A percentile compares a stretch with the other conserved stretches of the same genome.
phyloP scores from a whole-genome alignment of 2,113 vertebrate species.

The Caretta caretta region DNA sequence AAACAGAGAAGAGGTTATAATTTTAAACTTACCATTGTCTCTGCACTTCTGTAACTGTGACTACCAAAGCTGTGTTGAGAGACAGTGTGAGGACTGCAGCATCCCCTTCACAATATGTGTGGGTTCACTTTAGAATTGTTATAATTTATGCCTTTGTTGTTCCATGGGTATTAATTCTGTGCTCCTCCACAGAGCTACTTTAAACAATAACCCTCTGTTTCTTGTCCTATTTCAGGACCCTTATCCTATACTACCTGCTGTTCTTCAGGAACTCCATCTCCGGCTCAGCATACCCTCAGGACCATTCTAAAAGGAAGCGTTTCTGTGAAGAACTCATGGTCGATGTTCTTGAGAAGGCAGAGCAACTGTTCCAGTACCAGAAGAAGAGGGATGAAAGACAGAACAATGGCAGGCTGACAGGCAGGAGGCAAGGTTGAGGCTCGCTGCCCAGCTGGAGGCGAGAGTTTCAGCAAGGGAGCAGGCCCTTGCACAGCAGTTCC shows the following conservation, averaged over 20 bases:
- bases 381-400: neutral
- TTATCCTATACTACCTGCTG: neutral
- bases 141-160: neutral
- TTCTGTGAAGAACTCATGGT: neutral
- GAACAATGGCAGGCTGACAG: neutral
- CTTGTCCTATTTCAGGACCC: neutral
- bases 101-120: neutral
- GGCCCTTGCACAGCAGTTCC: neutral
- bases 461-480: neutral
- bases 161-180: neutral
- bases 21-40: neutral
- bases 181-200: neutral
- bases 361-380: neutral
- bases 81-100: neutral
- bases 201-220: neutral
- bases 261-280: neutral
- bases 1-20: neutral
- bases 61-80: neutral
- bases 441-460: neutral
- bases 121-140: neutral
- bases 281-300: neutral
- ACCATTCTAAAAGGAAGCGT: neutral
- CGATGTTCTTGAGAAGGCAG: neutral
- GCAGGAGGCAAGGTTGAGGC: neutral
- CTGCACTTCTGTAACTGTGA: neutral